These are phyloP conservation scores for Hydrochoerus hydrochaeris DNA, from an alignment of 2,113 vertebrate species.

Conservation along the genomic window DNA sequence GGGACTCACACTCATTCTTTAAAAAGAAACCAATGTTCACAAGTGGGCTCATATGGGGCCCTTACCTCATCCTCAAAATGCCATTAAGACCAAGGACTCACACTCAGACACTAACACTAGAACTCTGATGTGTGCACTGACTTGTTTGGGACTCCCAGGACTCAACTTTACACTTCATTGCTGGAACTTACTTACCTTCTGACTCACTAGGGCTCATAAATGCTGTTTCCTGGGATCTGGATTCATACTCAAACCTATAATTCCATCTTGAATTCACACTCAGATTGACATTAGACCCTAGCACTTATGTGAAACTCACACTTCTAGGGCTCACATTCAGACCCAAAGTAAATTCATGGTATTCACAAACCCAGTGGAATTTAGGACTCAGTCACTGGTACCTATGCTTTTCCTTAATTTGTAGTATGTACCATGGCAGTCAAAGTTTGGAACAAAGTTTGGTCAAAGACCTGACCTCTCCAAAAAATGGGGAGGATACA, in stretches of 20 bases:
- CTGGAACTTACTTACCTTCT: background rate
- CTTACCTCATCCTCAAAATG: background rate
- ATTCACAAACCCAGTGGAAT: background rate
- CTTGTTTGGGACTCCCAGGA: background rate
- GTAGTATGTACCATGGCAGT: background rate
- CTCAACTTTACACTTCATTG: background rate
- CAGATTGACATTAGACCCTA: background rate
- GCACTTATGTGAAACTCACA: background rate
- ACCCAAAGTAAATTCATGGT: background rate
- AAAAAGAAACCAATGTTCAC: background rate
- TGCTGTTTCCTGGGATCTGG: background rate
- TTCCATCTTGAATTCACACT: conserved; percentile 15
- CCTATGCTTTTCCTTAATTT: background rate
- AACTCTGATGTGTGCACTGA: background rate
- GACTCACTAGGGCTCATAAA: background rate
- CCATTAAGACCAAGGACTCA: background rate
- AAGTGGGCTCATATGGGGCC: background rate
- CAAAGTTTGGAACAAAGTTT: background rate
- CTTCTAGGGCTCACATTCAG: conserved; percentile 20
- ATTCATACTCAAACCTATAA: background rate
- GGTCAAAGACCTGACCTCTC: background rate
- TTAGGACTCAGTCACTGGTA: background rate
- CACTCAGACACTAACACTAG: background rate
- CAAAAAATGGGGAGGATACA: background rate
- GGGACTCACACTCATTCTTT: background rate